Evolutionary conservation across 1,140 invertebrate species (phyloP).

Genomic region (Apis laboriosa): DNA sequence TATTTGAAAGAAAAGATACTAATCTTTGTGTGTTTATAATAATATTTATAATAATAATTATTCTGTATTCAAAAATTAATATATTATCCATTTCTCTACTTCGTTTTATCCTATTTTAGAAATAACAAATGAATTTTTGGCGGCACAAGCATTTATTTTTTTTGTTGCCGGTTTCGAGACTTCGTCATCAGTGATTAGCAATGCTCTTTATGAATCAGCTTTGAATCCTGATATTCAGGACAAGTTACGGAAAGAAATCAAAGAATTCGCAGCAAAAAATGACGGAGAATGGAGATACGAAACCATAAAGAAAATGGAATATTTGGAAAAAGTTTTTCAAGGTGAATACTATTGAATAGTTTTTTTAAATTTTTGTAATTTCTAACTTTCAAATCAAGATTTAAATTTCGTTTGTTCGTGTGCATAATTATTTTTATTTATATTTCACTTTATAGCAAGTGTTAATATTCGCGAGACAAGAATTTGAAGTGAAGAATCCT

Average conservation of each 20-base stretch:
- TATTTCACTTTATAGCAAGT: too few species aligned
- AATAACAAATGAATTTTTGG: conserved; percentile 62
- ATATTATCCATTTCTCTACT: too few species aligned
- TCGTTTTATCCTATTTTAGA: conserved; percentile 48
- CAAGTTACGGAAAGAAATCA: conserved; percentile 80
- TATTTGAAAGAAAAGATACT: too few species aligned
- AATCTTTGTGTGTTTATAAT: too few species aligned
- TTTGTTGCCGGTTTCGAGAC: conserved; percentile 83
- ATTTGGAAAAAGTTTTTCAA: conserved; percentile 67
- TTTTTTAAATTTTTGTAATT: too few species aligned
- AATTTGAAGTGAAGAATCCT: too few species aligned
- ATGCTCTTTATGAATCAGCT: conserved; percentile 79
- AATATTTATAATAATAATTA: too few species aligned
- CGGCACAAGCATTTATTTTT: conserved; percentile 76
- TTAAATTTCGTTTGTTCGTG: too few species aligned
- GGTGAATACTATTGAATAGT: conserved; percentile 22
- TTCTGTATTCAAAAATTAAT: too few species aligned
- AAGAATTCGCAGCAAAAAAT: conserved; percentile 50
- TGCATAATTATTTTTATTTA: too few species aligned
- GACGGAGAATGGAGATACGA: conserved; percentile 63
- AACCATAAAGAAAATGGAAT: conserved; percentile 65
- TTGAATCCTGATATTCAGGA: conserved; percentile 81
- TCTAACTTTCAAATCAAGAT: too few species aligned
- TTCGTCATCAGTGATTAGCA: conserved; percentile 80
- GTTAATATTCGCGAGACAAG: too few species aligned